Conservation (phyloP, 2,888 invertebrate genomes). For the Candidula unifasciata region DNA sequence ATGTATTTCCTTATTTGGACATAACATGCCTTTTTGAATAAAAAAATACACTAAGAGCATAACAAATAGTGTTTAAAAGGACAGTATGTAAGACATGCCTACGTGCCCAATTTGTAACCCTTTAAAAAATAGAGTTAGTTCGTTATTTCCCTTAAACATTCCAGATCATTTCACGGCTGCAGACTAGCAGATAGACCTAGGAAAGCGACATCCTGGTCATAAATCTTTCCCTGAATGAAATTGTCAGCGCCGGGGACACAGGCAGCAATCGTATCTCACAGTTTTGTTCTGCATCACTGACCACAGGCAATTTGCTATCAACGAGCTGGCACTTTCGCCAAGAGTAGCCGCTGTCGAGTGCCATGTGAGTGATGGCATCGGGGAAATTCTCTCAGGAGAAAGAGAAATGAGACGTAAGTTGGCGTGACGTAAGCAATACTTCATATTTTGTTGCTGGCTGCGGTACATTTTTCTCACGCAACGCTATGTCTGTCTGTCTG, state of each 20-base stretch:
- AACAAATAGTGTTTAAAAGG: no score
- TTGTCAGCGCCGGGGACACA: constrained; percentile 8
- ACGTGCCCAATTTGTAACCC: no score
- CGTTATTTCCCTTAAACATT: no score
- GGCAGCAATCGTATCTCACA: background rate
- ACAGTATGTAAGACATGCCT: no score
- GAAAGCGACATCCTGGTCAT: background rate
- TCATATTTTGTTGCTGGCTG: background rate
- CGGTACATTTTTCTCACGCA: background rate
- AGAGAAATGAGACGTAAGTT: background rate
- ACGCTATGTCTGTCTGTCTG: no score
- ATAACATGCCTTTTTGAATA: no score
- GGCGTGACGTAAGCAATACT: background rate
- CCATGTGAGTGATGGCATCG: background rate
- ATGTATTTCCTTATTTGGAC: no score
- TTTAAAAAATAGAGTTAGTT: no score
- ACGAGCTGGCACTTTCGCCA: background rate
- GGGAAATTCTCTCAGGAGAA: background rate
- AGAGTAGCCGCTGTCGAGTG: background rate
- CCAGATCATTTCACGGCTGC: no score
- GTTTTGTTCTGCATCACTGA: constrained; percentile 24
- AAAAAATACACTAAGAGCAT: no score
- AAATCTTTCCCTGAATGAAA: constrained; percentile 30
- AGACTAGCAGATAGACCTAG: no score
- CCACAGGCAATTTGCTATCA: background rate